phyloP scores from a whole-genome alignment of 2,113 vertebrate genomes.

The Tympanuchus pallidicinctus region DNA sequence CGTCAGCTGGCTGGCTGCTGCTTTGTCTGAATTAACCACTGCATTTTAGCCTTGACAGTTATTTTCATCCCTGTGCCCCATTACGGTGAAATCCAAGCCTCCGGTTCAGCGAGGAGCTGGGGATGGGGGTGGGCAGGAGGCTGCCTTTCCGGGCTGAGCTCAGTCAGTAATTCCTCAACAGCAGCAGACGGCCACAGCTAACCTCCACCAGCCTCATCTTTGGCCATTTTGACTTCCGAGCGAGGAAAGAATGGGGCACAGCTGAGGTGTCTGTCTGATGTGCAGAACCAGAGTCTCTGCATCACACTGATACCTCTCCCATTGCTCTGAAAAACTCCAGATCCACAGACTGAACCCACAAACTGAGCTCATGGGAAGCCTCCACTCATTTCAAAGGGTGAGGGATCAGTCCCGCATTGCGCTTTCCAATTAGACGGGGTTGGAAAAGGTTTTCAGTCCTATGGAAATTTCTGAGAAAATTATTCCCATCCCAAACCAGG shows the following conservation, averaged over 20 bases:
- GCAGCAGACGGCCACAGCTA: constrained; percentile 74
- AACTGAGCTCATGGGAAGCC: neutral
- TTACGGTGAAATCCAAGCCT: constrained; percentile 80
- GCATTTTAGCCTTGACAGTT: constrained; percentile 61
- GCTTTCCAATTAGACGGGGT: neutral
- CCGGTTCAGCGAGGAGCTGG: constrained; percentile 16
- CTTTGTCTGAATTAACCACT: constrained; percentile 38
- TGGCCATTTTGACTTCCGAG: constrained; percentile 19
- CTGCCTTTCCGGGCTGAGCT: constrained; percentile 51
- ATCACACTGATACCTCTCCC: neutral
- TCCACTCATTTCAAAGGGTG: neutral
- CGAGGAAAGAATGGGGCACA: neutral
- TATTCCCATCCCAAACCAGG: neutral
- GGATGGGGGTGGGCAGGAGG: constrained; percentile 12
- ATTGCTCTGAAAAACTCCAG: neutral
- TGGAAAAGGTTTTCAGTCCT: neutral
- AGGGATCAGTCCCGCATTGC: neutral
- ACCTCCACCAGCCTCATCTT: constrained; percentile 32
- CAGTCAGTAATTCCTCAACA: constrained; percentile 49
- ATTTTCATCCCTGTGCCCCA: constrained; percentile 66
- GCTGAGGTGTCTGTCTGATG: neutral
- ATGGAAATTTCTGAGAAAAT: neutral
- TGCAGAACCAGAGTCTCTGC: neutral
- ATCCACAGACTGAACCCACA: neutral
- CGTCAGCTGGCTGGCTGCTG: neutral